phyloP scores from a whole-genome alignment of 2,113 vertebrate genomes.

The Chascanopsetta lugubris region DNA sequence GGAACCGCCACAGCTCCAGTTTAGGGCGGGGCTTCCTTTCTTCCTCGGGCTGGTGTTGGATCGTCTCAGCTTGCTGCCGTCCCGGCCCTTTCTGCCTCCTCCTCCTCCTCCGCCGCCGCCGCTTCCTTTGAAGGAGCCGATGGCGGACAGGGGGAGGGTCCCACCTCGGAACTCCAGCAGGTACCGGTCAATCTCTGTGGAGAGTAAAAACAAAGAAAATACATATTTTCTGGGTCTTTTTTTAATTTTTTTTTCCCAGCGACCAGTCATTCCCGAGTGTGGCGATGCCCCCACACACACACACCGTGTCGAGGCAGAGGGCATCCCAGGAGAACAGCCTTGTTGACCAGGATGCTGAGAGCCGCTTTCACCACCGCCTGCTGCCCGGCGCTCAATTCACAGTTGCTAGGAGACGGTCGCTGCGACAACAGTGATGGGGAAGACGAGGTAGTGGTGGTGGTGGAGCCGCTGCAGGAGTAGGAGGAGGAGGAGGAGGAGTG shows the following conservation, averaged over 20 bases:
- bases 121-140: conserved; percentile 81
- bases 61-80: conserved; percentile 86
- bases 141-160: conserved; percentile 85
- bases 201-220: conserved; percentile 19
- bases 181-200: conserved; percentile 87
- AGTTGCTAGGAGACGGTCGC: conserved; percentile 76
- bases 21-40: conserved; percentile 79
- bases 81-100: conserved; percentile 84
- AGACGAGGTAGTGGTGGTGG: not conserved
- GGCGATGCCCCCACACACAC: not conserved
- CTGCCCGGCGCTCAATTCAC: conserved; percentile 87
- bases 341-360: conserved; percentile 95
- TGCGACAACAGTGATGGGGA: conserved; percentile 38
- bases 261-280: too few species aligned
- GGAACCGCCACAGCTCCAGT: conserved; percentile 79
- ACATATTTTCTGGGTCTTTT: not conserved
- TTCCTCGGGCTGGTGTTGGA: conserved; percentile 93
- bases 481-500: conserved; percentile 63
- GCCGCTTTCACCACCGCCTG: conserved; percentile 93
- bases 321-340: conserved; percentile 90
- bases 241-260: not conserved
- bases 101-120: conserved; percentile 70
- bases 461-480: conserved; percentile 38
- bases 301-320: conserved; percentile 89
- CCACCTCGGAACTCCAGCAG: conserved; percentile 89